phyloP scores from a whole-genome alignment of 2,113 vertebrate genomes.

The Leptosomus discolor region DNA sequence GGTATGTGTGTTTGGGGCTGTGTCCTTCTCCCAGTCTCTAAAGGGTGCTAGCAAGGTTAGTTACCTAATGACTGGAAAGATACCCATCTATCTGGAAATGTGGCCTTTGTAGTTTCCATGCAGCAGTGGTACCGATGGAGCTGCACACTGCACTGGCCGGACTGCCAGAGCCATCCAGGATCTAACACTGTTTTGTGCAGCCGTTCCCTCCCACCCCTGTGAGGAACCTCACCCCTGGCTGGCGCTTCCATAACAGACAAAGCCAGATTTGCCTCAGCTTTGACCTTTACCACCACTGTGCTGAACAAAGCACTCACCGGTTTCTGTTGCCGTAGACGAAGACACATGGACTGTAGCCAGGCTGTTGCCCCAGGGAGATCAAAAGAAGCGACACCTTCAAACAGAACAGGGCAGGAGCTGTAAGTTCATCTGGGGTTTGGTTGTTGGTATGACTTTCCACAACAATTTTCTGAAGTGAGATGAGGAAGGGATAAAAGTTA shows the following conservation, averaged over 20 bases:
- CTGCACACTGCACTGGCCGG: not conserved
- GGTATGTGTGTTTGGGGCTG: rapidly evolving
- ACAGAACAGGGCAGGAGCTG: not conserved
- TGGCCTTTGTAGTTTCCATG: not conserved
- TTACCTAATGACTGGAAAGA: not conserved
- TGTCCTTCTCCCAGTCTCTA: not conserved
- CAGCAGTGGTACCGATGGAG: not conserved
- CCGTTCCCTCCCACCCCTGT: not conserved
- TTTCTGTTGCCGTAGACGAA: not conserved
- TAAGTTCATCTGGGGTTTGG: not conserved
- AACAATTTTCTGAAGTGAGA: not conserved
- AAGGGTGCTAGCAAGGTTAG: not conserved
- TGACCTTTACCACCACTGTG: not conserved
- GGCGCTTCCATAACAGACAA: not conserved
- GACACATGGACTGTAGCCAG: not conserved
- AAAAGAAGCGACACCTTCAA: not conserved
- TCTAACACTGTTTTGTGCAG: not conserved
- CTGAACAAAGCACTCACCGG: not conserved
- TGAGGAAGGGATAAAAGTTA: not conserved
- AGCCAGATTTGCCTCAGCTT: not conserved
- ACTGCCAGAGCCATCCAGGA: not conserved
- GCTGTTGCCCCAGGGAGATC: not conserved
- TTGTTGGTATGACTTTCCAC: not conserved
- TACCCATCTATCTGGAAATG: not conserved
- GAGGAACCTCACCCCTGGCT: not conserved